Evolutionary conservation across 2,113 vertebrate genomes (phyloP), one percentile per base, ranked within the genome.

Genomic region (Paralichthys olivaceus): DNA sequence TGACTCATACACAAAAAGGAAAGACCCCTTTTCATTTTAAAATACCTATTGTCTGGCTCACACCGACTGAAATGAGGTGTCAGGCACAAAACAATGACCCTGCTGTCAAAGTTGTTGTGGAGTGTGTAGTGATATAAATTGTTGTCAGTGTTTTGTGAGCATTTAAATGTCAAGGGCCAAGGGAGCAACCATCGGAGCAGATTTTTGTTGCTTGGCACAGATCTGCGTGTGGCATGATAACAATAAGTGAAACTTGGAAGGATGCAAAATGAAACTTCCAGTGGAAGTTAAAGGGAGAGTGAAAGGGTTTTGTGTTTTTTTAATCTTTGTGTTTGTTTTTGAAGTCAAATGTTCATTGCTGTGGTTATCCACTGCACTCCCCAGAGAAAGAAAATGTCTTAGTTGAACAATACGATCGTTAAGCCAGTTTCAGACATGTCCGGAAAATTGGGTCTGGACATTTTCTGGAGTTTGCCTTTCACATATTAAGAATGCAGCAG

Each of bases 41-140:
- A 88, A 93, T 91, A 80, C 91, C 85, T 62, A 75, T 83, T 87
- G 89, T 89, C 78, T 90, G 76, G 55, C 81, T 91, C 90, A 93
- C 66, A 14, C 54, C 1, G 7, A 59, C 75, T 56, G 25, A 66
- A 75, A 71, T 55, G 62, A 83, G 71, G 68, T 53, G 68, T 43
- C 56, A 68, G 51, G 68, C 65, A 25, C 67, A 75, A 84, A 78
- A 72, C 81, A 81, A 74, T 82, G 72, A 87, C 81, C 17, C 53
- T 29, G 53, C 68, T 83, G 85, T 84, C 79, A 76, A 69, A 56
- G 67, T 22, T 28, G 49, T 1, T 25, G 62, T n/a, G 7, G 25
- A 23, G 56, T 68, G 47, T 19, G 37, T 25, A 4, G 56, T 1
- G 4, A 32, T n/a, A 57, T 19, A 73, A 28, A 32, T 28, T 19